Conservation (phyloP, 2,113 vertebrate genomes). For the Dolichotis patagonum region DNA sequence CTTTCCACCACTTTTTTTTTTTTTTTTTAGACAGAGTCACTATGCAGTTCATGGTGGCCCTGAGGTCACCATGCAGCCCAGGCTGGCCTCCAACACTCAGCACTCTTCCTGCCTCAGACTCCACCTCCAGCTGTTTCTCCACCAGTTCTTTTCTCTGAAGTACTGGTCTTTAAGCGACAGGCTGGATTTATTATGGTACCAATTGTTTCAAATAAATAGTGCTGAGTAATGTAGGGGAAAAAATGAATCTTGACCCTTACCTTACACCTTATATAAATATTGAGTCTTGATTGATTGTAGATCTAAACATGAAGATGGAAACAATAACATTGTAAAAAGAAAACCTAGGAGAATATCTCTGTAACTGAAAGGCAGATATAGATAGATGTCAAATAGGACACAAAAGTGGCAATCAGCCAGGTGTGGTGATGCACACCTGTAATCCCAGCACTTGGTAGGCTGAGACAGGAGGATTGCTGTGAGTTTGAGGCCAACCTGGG, state of each 20-base stretch:
- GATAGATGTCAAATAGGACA: neutral
- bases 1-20: neutral
- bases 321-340: slow-evolving; percentile 16
- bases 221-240: neutral
- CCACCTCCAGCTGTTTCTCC: neutral
- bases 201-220: neutral
- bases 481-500: neutral
- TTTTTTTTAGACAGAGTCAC: neutral
- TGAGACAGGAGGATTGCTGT: neutral
- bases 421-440: neutral
- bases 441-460: neutral
- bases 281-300: neutral
- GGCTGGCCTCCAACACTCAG: neutral
- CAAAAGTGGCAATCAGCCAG: neutral
- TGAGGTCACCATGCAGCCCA: neutral
- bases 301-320: neutral
- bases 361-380: neutral
- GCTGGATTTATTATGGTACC: neutral
- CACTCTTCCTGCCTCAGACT: neutral
- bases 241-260: neutral
- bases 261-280: neutral
- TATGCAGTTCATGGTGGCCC: neutral
- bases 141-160: neutral
- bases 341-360: neutral
- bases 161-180: neutral